Evolutionary conservation across 2,888 invertebrate genomes (phyloP).

Genomic region (Syritta pipiens): DNA sequence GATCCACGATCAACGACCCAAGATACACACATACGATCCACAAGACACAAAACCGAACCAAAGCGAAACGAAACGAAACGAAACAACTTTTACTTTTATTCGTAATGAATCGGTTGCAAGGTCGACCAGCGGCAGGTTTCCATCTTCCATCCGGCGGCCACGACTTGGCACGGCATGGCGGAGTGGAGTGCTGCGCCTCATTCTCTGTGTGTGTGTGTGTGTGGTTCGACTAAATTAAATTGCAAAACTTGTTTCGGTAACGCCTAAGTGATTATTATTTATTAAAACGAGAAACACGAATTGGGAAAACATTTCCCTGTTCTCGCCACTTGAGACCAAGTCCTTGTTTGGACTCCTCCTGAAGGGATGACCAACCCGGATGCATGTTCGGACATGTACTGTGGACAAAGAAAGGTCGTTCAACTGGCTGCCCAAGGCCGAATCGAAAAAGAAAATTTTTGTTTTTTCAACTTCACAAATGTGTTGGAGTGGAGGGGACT

Average conservation of each 20-base stretch:
- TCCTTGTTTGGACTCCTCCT: not conserved
- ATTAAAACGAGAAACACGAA: conserved; percentile 25
- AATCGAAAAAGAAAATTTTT: no score
- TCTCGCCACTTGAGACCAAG: no score
- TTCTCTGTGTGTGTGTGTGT: no score
- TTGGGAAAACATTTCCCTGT: conserved; percentile 49
- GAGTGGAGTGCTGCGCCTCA: no score
- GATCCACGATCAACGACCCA: conserved; percentile 1
- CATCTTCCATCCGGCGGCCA: conserved; percentile 55
- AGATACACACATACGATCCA: conserved; percentile 29
- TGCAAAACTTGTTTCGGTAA: conserved; percentile 64
- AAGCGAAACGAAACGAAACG: conserved; percentile 24
- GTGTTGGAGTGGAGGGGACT: not conserved
- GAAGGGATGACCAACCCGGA: conserved; percentile 11
- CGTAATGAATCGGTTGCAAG: conserved; percentile 77
- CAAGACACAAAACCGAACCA: not conserved
- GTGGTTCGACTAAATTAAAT: conserved; percentile 26
- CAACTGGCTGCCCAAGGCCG: conserved; percentile 55
- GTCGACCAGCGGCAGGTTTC: conserved; percentile 73
- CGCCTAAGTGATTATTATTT: conserved; percentile 60
- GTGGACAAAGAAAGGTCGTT: conserved; percentile 66
- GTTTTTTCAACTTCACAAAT: conserved; percentile 9
- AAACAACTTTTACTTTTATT: conserved; percentile 69
- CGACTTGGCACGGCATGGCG: no score
- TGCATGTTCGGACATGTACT: no score